A percentile compares a stretch with the other conserved stretches of the same genome.
phyloP scores from a whole-genome alignment of 2,888 invertebrate species.

The Athalia rosae region DNA sequence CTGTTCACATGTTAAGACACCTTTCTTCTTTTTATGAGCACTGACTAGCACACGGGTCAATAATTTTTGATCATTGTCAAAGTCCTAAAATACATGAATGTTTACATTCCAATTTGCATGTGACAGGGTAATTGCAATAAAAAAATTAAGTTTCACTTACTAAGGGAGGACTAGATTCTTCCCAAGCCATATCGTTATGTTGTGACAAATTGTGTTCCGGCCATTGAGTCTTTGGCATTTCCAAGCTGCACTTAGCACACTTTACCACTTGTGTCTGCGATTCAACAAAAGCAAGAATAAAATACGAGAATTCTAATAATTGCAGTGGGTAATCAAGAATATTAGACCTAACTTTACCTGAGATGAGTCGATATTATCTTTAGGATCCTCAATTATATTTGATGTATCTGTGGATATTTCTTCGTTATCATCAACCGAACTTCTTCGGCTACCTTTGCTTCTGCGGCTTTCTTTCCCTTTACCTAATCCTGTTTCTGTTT shows the following conservation, averaged over 20 bases:
- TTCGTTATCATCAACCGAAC: not conserved
- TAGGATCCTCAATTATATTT: not conserved
- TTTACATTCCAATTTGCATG: not conserved
- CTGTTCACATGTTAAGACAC: constrained; percentile 75
- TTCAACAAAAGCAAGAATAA: not conserved
- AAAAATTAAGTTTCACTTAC: constrained; percentile 70
- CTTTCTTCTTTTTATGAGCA: constrained; percentile 71
- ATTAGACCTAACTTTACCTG: constrained; percentile 10
- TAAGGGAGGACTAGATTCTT: constrained; percentile 74
- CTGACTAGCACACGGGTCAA: constrained; percentile 74
- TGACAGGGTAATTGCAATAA: constrained; percentile 48
- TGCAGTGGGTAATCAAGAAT: not conserved
- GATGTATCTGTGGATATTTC: constrained; percentile 10
- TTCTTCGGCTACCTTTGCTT: constrained; percentile 49
- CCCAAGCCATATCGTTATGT: constrained; percentile 79
- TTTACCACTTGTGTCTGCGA: constrained; percentile 56
- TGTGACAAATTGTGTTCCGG: constrained; percentile 73
- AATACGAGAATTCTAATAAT: not conserved
- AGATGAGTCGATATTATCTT: not conserved
- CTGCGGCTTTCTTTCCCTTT: constrained; percentile 50
- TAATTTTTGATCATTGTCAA: constrained; percentile 73
- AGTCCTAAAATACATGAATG: constrained; percentile 73
- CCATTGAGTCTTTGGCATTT: constrained; percentile 73
- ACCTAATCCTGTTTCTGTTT: constrained; percentile 50
- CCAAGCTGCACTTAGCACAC: constrained; percentile 75